phyloP scores from a whole-genome alignment of 1,140 invertebrate species.

The Protaetia brevitarsis region DNA sequence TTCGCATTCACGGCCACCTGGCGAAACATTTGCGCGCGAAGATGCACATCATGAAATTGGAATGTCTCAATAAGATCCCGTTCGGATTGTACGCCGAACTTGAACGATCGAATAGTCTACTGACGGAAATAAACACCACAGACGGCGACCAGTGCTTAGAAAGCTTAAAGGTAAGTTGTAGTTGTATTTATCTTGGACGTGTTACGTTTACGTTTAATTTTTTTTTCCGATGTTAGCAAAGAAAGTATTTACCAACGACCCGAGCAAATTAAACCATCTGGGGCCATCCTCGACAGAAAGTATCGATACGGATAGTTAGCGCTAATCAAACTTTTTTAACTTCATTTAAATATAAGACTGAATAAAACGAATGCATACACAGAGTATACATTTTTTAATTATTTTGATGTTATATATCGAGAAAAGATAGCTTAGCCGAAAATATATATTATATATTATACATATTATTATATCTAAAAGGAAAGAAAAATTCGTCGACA shows the following conservation, averaged over 20 bases:
- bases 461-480: constrained; percentile 23
- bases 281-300: constrained; percentile 41
- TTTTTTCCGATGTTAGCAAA: constrained; percentile 68
- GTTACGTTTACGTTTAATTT: neutral
- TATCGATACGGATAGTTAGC: constrained; percentile 32
- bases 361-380: constrained; percentile 25
- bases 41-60: constrained; percentile 94
- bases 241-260: constrained; percentile 79
- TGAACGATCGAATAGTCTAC: constrained; percentile 82
- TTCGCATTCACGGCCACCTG: constrained; percentile 93
- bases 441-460: constrained; percentile 25
- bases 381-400: constrained; percentile 27
- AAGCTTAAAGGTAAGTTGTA: constrained; percentile 67
- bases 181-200: neutral
- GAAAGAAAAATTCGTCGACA: neutral
- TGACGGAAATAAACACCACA: constrained; percentile 90
- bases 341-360: constrained; percentile 16
- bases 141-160: constrained; percentile 91
- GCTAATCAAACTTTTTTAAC: constrained; percentile 27
- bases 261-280: constrained; percentile 65
- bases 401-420: constrained; percentile 28
- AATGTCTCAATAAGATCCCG: constrained; percentile 88
- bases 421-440: constrained; percentile 5
- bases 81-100: constrained; percentile 95
- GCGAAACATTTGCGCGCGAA: constrained; percentile 95